Conservation (phyloP, 2,113 vertebrate genomes). For the Galemys pyrenaicus region DNA sequence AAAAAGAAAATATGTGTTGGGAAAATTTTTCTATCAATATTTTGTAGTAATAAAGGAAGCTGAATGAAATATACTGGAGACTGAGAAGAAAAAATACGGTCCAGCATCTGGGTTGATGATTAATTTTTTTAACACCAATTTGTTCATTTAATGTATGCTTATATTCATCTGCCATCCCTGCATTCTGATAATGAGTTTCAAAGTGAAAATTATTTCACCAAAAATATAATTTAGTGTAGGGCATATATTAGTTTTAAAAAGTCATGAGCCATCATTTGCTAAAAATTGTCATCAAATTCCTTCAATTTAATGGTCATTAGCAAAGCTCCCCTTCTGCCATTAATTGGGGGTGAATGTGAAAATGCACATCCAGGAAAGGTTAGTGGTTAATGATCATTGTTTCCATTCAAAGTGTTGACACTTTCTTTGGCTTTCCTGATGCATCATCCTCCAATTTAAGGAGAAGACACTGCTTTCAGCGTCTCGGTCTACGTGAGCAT, state of each 20-base stretch:
- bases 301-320: constrained; percentile 67
- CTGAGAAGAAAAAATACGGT: constrained; percentile 55
- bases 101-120: constrained; percentile 4
- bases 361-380: neutral
- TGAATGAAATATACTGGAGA: constrained; percentile 44
- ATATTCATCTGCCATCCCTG: constrained; percentile 22
- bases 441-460: neutral
- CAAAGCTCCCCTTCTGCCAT: constrained; percentile 26
- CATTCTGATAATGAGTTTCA: constrained; percentile 57
- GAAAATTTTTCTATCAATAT: constrained; percentile 62
- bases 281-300: constrained; percentile 55
- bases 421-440: constrained; percentile 57
- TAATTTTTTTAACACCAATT: constrained; percentile 65
- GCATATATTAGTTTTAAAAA: constrained; percentile 8
- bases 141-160: constrained; percentile 2
- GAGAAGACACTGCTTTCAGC: constrained; percentile 39
- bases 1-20: constrained; percentile 65
- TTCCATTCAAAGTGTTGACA: constrained; percentile 66
- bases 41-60: constrained; percentile 67
- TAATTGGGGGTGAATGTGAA: constrained; percentile 34
- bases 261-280: constrained; percentile 28
- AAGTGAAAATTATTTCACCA: constrained; percentile 26
- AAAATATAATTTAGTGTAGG: constrained; percentile 58
- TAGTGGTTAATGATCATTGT: neutral
- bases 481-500: neutral